Evolutionary conservation across 30 jellyfish, hydroid and myxozoan genomes (phyloP).

Genomic region (Aurelia coerulea): DNA sequence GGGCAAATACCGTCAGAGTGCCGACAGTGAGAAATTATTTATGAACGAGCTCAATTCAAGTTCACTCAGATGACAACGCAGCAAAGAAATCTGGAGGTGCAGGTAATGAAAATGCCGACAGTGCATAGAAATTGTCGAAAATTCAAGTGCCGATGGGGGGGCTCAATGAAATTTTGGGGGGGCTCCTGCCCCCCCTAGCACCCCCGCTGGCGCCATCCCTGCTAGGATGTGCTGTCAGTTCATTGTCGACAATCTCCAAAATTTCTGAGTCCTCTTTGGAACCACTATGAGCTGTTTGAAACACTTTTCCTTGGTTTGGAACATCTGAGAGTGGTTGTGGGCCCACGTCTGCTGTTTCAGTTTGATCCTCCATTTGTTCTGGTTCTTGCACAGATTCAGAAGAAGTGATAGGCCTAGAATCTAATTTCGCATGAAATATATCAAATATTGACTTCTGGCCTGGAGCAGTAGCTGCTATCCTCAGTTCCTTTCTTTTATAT

Average conservation of each 20-base stretch:
- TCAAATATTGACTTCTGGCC: conserved; percentile 32
- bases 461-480: conserved; percentile 46
- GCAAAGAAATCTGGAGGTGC: too few species aligned
- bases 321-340: conserved; percentile 1
- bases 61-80: too few species aligned
- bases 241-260: conserved; percentile 29
- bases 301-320: conserved; percentile 41
- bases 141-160: too few species aligned
- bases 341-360: not conserved
- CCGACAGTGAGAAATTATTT: too few species aligned
- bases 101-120: too few species aligned
- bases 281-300: conserved; percentile 18
- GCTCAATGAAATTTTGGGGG: too few species aligned
- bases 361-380: conserved; percentile 14
- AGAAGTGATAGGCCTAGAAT: conserved; percentile 24
- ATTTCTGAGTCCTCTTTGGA: conserved; percentile 39
- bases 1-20: too few species aligned
- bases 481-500: conserved; percentile 23
- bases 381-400: conserved; percentile 12
- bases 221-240: conserved; percentile 24
- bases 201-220: too few species aligned
- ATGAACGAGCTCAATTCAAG: too few species aligned
- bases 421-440: conserved; percentile 15
- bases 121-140: too few species aligned
- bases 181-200: too few species aligned